Base-by-base conservation (phyloP, 1,140 invertebrate genomes). In the Drosophila simulans region DNA sequence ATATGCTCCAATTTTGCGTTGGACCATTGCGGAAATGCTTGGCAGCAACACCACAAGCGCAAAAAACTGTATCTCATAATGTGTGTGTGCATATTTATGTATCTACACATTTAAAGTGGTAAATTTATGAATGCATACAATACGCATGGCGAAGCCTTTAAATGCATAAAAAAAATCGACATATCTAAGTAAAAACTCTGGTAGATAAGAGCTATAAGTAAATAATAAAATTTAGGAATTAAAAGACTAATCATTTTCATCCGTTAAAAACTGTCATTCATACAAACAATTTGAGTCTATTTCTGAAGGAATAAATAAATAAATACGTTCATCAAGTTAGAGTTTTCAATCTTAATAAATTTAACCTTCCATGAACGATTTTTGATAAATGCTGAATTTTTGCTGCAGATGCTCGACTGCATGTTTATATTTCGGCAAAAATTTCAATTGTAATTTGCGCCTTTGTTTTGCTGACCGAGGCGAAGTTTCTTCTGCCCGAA, bases 1-100 rank as follows among this genome's bases (percentile, higher is more conserved):
- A 86, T 88, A 83, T 83, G 83, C 79, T 88, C 77, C 83, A 88
- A 88, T 83, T 85, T 80, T 60, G 35, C 54, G 79, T 76, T 65
- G 70, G 58, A 64, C 66, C 66, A 55, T 64, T 79, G 75, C 84
- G 83, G 79, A 86, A 82, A 82, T 79, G 78, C 65, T 63, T 71
- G 78, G 64, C 69, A 81, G 64, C 60, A 68, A 46, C 52, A 76
- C 53, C 68, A 60, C 22, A 12, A 39, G 40, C 35, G 46, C 48
- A 56, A 77, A 66, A 63, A 58, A 54, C 37, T 40, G n/a, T 49
- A 54, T 52, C 49, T 63, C 48, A 39, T 68, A 31, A n/a, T 45
- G 11, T 40, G n/a, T 27, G 57, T 35, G 54, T 34, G 25, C 45
- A 51, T 55, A 45, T 52, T 31, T 56, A 68, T 54, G 22, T 35